These are phyloP conservation scores for Lepus timidus DNA, from an alignment of 2,113 vertebrate species.

Conservation along the genomic window DNA sequence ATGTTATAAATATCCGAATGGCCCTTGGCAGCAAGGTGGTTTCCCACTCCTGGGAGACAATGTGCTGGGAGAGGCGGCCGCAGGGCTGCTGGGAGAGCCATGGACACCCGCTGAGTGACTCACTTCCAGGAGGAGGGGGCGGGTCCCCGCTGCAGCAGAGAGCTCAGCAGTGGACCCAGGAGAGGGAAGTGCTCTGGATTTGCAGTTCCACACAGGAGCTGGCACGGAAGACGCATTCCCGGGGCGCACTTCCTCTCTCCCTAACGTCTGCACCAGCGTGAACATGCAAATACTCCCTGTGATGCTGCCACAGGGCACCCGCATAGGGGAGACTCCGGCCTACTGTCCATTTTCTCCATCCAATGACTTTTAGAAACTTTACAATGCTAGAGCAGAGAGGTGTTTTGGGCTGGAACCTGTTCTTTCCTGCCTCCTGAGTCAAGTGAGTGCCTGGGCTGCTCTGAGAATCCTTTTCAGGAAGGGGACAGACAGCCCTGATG, in stretches of 20 bases:
- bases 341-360: not conserved
- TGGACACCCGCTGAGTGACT: not conserved
- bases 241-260: not conserved
- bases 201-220: not conserved
- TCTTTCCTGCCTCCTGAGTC: not conserved
- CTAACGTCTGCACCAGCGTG: slow-evolving; percentile 15
- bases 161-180: not conserved
- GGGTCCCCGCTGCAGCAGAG: not conserved
- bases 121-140: too few relatives aligned
- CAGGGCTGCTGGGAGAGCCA: not conserved
- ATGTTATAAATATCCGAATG: too few relatives aligned
- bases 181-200: too few relatives aligned
- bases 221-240: not conserved
- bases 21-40: too few relatives aligned
- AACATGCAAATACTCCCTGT: too few relatives aligned
- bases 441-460: too few relatives aligned
- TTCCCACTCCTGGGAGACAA: not conserved
- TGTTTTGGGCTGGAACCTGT: not conserved
- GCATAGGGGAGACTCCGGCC: not conserved
- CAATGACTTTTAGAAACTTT: not conserved
- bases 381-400: not conserved
- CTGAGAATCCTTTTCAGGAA: not conserved
- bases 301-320: not conserved
- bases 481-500: not conserved
- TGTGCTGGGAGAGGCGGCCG: not conserved